Conservation (phyloP, 2,888 invertebrate genomes). For the Campoplex nolae region DNA sequence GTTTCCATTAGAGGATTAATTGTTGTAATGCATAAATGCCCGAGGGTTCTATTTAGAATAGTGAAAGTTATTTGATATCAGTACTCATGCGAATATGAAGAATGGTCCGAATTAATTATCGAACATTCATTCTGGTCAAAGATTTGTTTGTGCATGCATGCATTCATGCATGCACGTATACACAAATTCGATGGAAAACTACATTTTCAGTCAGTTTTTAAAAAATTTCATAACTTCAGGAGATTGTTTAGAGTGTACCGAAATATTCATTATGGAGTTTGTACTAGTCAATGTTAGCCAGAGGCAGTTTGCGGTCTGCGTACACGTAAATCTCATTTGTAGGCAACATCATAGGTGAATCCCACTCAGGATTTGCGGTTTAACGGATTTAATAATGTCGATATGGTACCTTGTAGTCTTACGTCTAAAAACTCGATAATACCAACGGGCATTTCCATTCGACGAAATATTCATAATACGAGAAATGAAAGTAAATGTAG, state of each 20-base stretch:
- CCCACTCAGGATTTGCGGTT: conserved; percentile 6
- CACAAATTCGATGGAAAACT: neutral
- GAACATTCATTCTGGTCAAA: neutral
- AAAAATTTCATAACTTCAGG: too few species aligned
- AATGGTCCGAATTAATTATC: neutral
- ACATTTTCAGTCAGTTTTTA: neutral
- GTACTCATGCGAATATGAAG: neutral
- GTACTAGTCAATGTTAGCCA: conserved; percentile 1
- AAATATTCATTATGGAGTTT: conserved; percentile 16
- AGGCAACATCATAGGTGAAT: neutral
- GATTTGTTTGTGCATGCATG: neutral
- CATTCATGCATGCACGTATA: neutral
- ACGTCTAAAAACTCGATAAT: conserved; percentile 1
- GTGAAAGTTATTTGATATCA: neutral
- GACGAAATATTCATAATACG: neutral
- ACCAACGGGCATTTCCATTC: neutral
- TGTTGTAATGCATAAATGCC: neutral
- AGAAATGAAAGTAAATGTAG: too few species aligned
- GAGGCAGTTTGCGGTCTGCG: conserved; percentile 30
- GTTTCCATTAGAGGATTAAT: neutral
- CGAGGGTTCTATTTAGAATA: neutral
- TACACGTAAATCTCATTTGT: conserved; percentile 31
- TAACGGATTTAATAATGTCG: neutral
- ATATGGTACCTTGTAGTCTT: neutral
- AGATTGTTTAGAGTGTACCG: neutral